phyloP scores from a whole-genome alignment of 1,140 invertebrate species.

The Trigoniulus corallinus region DNA sequence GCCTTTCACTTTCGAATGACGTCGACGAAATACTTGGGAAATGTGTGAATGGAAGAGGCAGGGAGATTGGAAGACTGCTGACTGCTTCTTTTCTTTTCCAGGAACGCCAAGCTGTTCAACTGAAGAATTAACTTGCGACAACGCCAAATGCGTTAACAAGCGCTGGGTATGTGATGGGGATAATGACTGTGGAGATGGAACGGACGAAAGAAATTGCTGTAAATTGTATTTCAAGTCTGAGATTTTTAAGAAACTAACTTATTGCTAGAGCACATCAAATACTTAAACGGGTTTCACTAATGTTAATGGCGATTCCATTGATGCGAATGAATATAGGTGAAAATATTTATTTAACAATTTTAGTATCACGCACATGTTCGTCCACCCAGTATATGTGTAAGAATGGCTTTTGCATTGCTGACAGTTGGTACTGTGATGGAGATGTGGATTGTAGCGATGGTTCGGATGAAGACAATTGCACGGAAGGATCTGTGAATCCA shows the following conservation, averaged over 20 bases:
- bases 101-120: constrained; percentile 18
- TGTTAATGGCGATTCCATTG: no score
- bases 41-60: no score
- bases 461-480: constrained; percentile 63
- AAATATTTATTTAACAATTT: no score
- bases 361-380: constrained; percentile 17
- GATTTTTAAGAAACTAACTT: no score
- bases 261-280: no score
- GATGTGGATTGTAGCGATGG: constrained; percentile 56
- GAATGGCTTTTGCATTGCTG: constrained; percentile 38
- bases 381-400: constrained; percentile 25
- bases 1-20: no score
- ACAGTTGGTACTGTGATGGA: constrained; percentile 41
- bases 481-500: constrained; percentile 33
- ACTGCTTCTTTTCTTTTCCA: constrained; percentile 15
- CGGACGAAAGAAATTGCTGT: constrained; percentile 19
- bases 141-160: constrained; percentile 16
- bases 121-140: constrained; percentile 17
- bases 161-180: constrained; percentile 17
- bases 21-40: no score
- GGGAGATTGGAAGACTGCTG: no score
- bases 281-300: no score
- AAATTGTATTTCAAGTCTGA: constrained; percentile 4
- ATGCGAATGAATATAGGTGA: no score
- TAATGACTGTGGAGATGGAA: constrained; percentile 20